Evolutionary conservation across 2,113 vertebrate genomes (phyloP), one percentile per base, ranked within the genome.

Genomic region (Bujurquina vittata): DNA sequence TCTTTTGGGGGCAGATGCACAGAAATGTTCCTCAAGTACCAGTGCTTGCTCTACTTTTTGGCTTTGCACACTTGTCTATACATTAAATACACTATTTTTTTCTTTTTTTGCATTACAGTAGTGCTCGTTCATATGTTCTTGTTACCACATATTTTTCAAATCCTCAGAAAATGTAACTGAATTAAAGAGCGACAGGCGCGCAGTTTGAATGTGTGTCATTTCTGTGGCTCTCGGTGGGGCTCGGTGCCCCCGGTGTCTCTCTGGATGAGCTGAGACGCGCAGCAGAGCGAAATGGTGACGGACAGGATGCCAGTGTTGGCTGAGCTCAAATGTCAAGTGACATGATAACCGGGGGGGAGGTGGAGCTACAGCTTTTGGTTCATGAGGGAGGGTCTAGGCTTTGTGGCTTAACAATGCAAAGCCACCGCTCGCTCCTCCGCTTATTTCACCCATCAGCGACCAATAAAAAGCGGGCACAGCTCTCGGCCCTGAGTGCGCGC

Each of bases 291-390:
- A 85, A 85, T 72, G 85, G 79, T 87, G 85, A 89, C 80, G 83
- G 88, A 81, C 52, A 56, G 74, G 35, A 56, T 78, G 74, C 49
- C 31, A 77, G 76, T 37, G 86, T 62, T 87, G 85, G 40, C 81
- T 83, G 84, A 89, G 87, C 90, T 94, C 92, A 90, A 90, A 90
- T 87, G 88, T 92, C 91, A 92, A 89, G 82, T 88, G 88, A 89
- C 92, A 88, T 84, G 73, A 77, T 60, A 81, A 89, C 63, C 79
- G 63, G 23, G 78, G 37, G 37, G 89, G 88, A 87, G 90, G 93
- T 54, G 87, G 89, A 78, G 87, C 69, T 76, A 77, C 58, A 31
- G 72, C 31, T 74, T 81, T 5, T 4, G 69, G 78, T 79, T 87
- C 59, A 73, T 4, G 78, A 80, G 85, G 90, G 94, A 88, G 91